Conservation (phyloP, 2,888 invertebrate species). For the Melanostoma mellinum region DNA sequence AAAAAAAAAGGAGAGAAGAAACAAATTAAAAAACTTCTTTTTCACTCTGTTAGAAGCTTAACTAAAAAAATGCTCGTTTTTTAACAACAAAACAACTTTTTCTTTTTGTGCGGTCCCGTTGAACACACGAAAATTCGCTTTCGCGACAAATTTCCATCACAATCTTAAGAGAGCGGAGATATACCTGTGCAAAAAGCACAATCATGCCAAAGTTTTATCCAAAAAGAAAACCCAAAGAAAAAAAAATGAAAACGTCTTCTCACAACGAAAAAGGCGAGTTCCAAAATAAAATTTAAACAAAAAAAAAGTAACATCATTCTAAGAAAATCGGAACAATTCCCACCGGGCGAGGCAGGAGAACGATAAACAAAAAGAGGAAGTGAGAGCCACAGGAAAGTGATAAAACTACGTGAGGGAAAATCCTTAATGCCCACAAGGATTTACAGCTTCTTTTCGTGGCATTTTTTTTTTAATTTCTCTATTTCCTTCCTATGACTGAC, state of each 20-base stretch:
- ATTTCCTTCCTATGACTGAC: conserved; percentile 54
- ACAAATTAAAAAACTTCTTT: conserved; percentile 55
- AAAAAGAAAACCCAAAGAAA: not conserved
- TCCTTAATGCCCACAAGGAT: conserved; percentile 68
- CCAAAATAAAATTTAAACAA: conserved; percentile 39
- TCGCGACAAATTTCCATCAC: conserved; percentile 67
- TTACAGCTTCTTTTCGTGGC: conserved; percentile 63
- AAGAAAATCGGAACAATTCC: conserved; percentile 15
- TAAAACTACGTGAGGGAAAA: conserved; percentile 61
- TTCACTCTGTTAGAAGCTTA: conserved; percentile 46
- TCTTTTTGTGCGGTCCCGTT: conserved; percentile 23
- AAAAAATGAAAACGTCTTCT: conserved; percentile 5
- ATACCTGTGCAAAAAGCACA: conserved; percentile 8
- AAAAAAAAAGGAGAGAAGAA: conserved; percentile 10
- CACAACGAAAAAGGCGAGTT: not conserved
- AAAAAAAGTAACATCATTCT: conserved; percentile 48
- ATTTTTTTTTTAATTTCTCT: conserved; percentile 47
- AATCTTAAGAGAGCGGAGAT: not conserved
- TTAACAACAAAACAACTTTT: conserved; percentile 36
- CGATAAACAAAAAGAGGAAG: conserved; percentile 59
- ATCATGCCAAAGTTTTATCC: conserved; percentile 32
- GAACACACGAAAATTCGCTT: conserved; percentile 67
- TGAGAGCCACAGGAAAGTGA: conserved; percentile 57
- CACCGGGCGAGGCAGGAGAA: not conserved
- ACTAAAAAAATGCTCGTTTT: conserved; percentile 21